A percentile compares a stretch with the other conserved stretches of the same genome.
Evolutionary conservation across 2,888 invertebrate genomes (phyloP).

Genomic region (Eupsilia transversa): DNA sequence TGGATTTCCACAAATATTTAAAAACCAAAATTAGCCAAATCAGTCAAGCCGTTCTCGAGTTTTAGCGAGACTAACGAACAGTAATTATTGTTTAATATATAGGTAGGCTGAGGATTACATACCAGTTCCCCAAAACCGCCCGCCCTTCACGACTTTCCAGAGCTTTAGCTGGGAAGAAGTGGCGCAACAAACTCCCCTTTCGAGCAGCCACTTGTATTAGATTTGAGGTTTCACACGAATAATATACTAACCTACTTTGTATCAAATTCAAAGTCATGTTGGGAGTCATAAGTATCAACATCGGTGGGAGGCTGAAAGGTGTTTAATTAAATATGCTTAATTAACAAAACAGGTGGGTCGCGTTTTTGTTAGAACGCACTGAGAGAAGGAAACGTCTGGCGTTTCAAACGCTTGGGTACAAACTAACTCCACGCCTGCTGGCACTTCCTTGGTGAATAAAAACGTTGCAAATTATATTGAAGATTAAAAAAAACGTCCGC

Average conservation of each 20-base stretch:
- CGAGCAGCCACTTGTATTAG: neutral
- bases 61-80: too few relatives aligned
- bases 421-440: neutral
- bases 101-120: too few relatives aligned
- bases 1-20: too few relatives aligned
- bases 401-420: neutral
- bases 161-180: neutral
- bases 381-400: constrained; percentile 12
- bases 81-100: too few relatives aligned
- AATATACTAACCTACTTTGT: constrained; percentile 6
- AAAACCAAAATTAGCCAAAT: too few relatives aligned
- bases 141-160: neutral
- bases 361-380: constrained; percentile 54
- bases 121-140: neutral
- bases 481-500: neutral
- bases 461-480: neutral
- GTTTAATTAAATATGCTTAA: constrained; percentile 70
- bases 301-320: constrained; percentile 38
- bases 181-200: neutral
- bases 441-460: neutral
- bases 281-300: constrained; percentile 17
- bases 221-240: neutral
- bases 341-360: constrained; percentile 60
- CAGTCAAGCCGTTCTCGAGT: too few relatives aligned
- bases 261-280: constrained; percentile 33